Evolutionary conservation across 2,797 vertebrate genomes (phyloP), one percentile per base, ranked within the genome.

Genomic region (Oreonectes daqikongensis): DNA sequence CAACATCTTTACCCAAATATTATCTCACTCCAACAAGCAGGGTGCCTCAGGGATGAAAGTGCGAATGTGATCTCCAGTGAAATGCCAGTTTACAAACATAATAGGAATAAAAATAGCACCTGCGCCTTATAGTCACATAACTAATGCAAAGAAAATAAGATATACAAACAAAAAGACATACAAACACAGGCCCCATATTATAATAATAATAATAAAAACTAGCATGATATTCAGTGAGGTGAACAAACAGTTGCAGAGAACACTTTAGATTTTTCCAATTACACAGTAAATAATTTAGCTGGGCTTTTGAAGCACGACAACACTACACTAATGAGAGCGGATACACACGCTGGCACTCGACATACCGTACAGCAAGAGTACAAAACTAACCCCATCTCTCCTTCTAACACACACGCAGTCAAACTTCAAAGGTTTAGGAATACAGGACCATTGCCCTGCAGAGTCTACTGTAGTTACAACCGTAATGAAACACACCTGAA

Each of bases 271-370:
- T 59, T 79, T 35, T 9, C 53, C 53, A 74, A 76, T 82, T 65
- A 53, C 75, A 22, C 81, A 24, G 48, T 89, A 79, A 85, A 91
- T 85, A 81, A 90, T 89, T 86, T 24, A 89, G 76, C 72, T 57
- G 22, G 5, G 55, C 5, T 32, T 10, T 72, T 84, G 67, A 83
- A 48, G 38, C 35, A 86, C 83, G 63, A 83, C 57, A n/a, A 28
- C 8, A 60, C 8, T 10, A 32, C 8, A 32, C 8, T 60, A 32
- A 32, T 60, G 57, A 64, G 65, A 32, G 42, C 42, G 18, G 3
- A 48, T 6, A 48, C 26, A 68, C 44, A 48, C 3, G 12, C 28
- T 17, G 26, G 8, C 28, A 60, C 28, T 60, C 2, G 2, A 35
- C 15, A 32, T 18, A 60, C 7, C 15, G 26, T 18, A 60, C 7